Conservation (phyloP, 2,113 vertebrate species). For the Ceratotherium simum region DNA sequence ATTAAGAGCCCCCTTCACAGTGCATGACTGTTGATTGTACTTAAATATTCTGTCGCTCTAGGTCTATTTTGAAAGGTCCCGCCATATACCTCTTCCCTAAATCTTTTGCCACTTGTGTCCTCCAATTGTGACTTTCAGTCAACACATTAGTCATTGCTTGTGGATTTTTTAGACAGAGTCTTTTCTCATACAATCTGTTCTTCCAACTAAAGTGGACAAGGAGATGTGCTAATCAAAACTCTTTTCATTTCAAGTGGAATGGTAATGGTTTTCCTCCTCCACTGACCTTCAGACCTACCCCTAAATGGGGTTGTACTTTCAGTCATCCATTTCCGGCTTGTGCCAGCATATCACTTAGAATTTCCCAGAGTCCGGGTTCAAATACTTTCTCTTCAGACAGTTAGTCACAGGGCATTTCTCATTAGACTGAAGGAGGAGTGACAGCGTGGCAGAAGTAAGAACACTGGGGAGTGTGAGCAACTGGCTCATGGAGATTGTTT, state of each 20-base stretch:
- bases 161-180: background rate
- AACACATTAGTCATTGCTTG: background rate
- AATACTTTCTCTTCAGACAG: background rate
- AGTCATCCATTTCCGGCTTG: background rate
- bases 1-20: background rate
- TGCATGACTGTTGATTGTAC: background rate
- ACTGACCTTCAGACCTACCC: background rate
- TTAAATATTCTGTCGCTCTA: background rate
- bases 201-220: background rate
- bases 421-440: background rate
- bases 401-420: background rate
- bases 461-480: accelerated
- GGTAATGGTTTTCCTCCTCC: background rate
- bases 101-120: background rate
- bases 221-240: background rate
- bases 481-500: background rate
- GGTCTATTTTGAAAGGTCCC: background rate
- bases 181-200: background rate
- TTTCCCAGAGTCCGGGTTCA: background rate
- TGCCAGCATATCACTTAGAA: background rate
- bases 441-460: background rate
- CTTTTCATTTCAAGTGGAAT: background rate
- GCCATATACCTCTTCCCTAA: background rate
- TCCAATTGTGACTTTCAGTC: background rate
- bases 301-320: background rate